Base-by-base conservation (phyloP, 2,113 vertebrate species). In the Centropus unirufus region DNA sequence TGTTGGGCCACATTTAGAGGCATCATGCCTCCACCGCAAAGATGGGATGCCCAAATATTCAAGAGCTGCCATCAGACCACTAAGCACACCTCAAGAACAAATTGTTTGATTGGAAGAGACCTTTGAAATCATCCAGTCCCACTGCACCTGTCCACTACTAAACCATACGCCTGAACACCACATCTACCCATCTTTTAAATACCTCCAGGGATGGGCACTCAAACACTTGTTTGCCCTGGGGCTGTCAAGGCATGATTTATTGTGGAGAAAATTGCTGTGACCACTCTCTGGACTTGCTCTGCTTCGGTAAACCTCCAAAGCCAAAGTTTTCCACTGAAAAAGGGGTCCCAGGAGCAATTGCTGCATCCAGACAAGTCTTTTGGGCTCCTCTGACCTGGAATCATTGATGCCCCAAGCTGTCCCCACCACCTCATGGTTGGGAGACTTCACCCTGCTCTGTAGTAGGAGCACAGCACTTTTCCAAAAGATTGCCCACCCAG, bases 371-470 rank as follows among this genome's bases (percentile, higher is more conserved):
- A 8, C 54, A 54, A 47, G n/a, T 46, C 24, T 18, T 83, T 49
- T 59, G 24, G 10, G 14, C 14, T 77, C 51, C 51, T 83, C 58
- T 34, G 8, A 72, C 29, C 24, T 66, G 16, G 29, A 39, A 52
- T 24, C 2, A 1, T 17, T 12, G 4, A 10, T n/a, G 8, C 14
- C 15, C 16, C 4, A 29, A 29, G 15, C 40, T 17, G 4, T 29
- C 9, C 29, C 18, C 16, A 11, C 34, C 8, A 26, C 51, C 19
- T 3, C 1, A 1, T 5, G 47, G 8, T 24, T 44, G 9, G 2
- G 3, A 82, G 30, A 46, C 15, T 14, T 46, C 6, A 11, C 27
- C 39, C 22, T 23, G 15, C 29, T 46, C 54, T 44, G 27, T 46
- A 40, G 23, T 14, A 59, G 27, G 44, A 26, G 18, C 51, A 55